Conservation (phyloP, 1,140 invertebrate species). For the Polypedilum pembai region DNA sequence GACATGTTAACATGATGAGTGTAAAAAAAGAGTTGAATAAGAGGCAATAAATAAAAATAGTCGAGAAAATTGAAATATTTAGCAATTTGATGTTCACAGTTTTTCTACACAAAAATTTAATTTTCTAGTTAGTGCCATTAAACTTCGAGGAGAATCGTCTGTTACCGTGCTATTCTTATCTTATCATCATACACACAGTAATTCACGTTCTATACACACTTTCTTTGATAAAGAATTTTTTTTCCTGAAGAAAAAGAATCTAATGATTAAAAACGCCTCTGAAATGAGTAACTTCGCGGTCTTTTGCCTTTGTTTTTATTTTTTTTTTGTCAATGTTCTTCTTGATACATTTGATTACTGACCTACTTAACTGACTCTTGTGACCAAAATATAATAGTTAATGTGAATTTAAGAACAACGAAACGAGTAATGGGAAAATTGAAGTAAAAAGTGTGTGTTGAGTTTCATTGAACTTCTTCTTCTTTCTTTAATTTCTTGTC, state of each 20-base stretch:
- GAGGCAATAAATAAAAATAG: no score
- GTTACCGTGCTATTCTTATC: neutral
- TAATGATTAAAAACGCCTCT: neutral
- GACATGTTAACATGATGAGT: no score
- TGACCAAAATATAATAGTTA: neutral
- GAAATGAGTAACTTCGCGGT: no score
- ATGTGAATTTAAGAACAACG: neutral
- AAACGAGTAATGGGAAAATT: neutral
- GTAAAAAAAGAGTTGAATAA: no score
- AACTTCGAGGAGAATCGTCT: neutral
- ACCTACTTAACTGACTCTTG: constrained; percentile 10
- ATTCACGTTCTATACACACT: neutral
- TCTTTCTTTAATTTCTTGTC: neutral
- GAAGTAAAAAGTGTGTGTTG: no score
- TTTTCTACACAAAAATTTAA: no score
- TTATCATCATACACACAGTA: neutral
- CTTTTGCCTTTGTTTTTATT: no score
- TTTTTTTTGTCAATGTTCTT: no score
- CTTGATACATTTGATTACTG: neutral
- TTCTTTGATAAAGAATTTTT: neutral
- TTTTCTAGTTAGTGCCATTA: no score
- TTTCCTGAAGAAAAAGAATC: neutral
- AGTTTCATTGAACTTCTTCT: neutral
- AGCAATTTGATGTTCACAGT: no score
- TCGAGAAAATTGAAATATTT: no score